Percentiles rank a stretch among this genome's conserved stretches.
Conservation (phyloP, 2,797 vertebrate genomes). For the Trematomus bernacchii region DNA sequence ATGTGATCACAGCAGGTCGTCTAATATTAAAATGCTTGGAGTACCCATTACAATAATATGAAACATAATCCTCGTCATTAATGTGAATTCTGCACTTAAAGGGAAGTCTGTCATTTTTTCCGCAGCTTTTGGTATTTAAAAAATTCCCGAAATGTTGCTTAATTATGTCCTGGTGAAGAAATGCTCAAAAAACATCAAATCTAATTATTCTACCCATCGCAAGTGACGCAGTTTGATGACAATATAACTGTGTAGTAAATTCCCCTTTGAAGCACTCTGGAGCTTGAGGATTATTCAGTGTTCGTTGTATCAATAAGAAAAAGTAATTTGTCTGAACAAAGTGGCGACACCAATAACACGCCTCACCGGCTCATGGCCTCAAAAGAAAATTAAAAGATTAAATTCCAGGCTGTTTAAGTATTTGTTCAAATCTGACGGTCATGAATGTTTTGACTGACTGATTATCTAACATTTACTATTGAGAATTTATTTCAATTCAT, state of each 20-base stretch:
- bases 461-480: neutral
- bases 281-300: neutral
- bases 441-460: constrained; percentile 2
- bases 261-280: neutral
- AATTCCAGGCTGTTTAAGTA: neutral
- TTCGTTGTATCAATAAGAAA: constrained; percentile 20
- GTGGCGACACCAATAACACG: constrained; percentile 32
- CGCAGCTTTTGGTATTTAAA: neutral
- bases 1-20: constrained; percentile 49
- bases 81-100: constrained; percentile 26
- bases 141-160: neutral
- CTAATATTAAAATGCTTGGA: constrained; percentile 50
- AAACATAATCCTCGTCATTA: constrained; percentile 53
- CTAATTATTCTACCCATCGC: neutral
- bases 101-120: neutral
- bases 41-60: constrained; percentile 28
- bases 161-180: neutral
- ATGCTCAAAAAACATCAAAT: neutral
- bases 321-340: constrained; percentile 6
- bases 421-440: neutral
- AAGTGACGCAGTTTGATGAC: constrained; percentile 1
- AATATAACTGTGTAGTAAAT: neutral
- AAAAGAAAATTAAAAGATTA: neutral
- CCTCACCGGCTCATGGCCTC: constrained; percentile 23
- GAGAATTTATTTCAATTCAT: neutral